A percentile compares a stretch with the other conserved stretches of the same genome.
Evolutionary conservation across 2,888 invertebrate species (phyloP).

Genomic region (Agrenia bidenticulata): DNA sequence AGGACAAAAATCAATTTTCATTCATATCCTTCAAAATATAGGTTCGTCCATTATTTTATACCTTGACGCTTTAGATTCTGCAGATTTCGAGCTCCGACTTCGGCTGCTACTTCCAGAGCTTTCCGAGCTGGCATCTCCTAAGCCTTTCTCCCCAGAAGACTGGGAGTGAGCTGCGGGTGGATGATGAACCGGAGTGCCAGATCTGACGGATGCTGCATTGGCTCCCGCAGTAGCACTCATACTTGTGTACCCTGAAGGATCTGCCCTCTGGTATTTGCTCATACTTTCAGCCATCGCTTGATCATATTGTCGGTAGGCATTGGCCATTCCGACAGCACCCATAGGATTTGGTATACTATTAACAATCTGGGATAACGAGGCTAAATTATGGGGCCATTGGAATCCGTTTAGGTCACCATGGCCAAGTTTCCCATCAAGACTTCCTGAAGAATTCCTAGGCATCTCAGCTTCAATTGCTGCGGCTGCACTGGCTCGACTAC

Average conservation of each 20-base stretch:
- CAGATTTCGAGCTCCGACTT: slow-evolving; percentile 22
- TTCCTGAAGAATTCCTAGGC: slow-evolving; percentile 35
- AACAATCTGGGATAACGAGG: slow-evolving; percentile 51
- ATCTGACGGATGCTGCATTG: slow-evolving; percentile 21
- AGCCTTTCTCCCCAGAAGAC: not conserved
- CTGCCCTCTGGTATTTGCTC: slow-evolving; percentile 47
- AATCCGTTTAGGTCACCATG: slow-evolving; percentile 42
- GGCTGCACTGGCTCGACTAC: slow-evolving; percentile 37
- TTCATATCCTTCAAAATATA: not conserved
- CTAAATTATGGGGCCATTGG: slow-evolving; percentile 51
- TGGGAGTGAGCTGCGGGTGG: slow-evolving; percentile 24
- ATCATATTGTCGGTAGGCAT: slow-evolving; percentile 47
- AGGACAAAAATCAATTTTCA: not conserved
- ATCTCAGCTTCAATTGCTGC: slow-evolving; percentile 24
- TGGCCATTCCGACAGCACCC: slow-evolving; percentile 31
- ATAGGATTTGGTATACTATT: slow-evolving; percentile 52
- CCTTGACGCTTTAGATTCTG: slow-evolving; percentile 38
- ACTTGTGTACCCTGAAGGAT: slow-evolving; percentile 29
- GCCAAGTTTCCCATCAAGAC: slow-evolving; percentile 43
- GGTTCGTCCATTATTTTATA: too few relatives aligned
- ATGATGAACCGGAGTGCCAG: not conserved
- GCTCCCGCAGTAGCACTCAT: slow-evolving; percentile 18
- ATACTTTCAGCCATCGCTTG: slow-evolving; percentile 41
- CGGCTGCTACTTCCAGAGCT: not conserved
- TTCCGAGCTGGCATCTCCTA: slow-evolving; percentile 4